Conservation (phyloP, 2,113 vertebrate genomes). For the Ariopsis seemanni region DNA sequence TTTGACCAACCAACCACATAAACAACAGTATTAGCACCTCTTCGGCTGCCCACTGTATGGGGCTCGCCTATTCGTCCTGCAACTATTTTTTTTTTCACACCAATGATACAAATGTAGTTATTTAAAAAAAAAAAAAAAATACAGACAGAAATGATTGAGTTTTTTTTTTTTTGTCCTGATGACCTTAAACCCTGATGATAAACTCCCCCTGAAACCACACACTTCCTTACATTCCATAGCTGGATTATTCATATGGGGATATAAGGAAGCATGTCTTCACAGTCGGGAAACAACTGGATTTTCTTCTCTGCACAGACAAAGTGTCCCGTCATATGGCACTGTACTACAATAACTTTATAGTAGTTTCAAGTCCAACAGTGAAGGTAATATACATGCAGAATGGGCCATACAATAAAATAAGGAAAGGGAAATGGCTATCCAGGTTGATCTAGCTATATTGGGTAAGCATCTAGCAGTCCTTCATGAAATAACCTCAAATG, state of each 20-base stretch:
- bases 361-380: background rate
- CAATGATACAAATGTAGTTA: background rate
- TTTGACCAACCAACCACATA: constrained; percentile 52
- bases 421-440: background rate
- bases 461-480: background rate
- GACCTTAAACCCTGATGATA: constrained; percentile 34
- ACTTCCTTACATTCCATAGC: constrained; percentile 99
- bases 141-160: background rate
- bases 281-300: constrained; percentile 70
- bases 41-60: constrained; percentile 46
- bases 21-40: constrained; percentile 64
- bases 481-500: background rate
- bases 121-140: background rate
- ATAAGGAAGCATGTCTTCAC: constrained; percentile 98
- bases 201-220: constrained; percentile 87
- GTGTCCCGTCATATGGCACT: constrained; percentile 62
- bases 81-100: background rate
- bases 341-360: background rate
- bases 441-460: background rate
- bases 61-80: background rate
- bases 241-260: constrained; percentile 92
- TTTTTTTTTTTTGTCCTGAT: background rate
- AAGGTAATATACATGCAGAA: background rate
- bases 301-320: constrained; percentile 60
- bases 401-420: background rate